phyloP scores from a whole-genome alignment of 92 coral and sea anemone genomes.

The Metridium senile region DNA sequence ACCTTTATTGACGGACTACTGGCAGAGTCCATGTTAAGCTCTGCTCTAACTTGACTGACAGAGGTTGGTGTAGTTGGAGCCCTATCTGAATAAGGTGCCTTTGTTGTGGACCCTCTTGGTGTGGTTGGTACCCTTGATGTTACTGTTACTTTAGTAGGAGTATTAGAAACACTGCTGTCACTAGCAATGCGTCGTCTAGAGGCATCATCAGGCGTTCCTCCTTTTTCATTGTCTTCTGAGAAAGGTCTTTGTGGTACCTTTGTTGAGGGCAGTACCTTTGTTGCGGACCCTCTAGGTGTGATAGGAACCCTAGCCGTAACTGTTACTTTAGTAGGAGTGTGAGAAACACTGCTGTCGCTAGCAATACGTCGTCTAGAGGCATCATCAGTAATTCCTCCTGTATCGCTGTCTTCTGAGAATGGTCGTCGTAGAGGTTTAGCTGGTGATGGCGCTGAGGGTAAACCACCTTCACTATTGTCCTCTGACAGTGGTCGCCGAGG shows the following conservation, averaged over 20 bases:
- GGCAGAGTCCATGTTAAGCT: conserved; percentile 36
- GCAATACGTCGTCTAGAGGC: conserved; percentile 38
- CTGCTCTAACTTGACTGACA: conserved; percentile 19
- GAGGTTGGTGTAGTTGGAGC: conserved; percentile 13
- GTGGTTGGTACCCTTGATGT: conserved; percentile 21
- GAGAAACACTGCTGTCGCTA: conserved; percentile 52
- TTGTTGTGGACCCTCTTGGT: conserved; percentile 7
- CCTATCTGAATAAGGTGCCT: conserved; percentile 5
- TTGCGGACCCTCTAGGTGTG: conserved; percentile 10
- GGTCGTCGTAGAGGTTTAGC: conserved; percentile 45
- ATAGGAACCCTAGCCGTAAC: conserved; percentile 8
- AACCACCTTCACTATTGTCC: conserved; percentile 44
- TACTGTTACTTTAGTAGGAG: conserved; percentile 14
- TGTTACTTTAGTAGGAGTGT: conserved; percentile 17
- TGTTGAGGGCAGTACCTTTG: conserved; percentile 7
- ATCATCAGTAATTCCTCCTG: conserved; percentile 36
- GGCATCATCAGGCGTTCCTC: conserved; percentile 34
- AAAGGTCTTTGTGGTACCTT: conserved; percentile 72
- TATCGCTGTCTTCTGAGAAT: conserved; percentile 69
- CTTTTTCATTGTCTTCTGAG: conserved; percentile 63
- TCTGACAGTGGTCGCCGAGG: conserved; percentile 78
- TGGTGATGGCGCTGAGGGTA: conserved; percentile 6
- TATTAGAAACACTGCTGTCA: conserved; percentile 42
- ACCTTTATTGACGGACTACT: conserved; percentile 90
- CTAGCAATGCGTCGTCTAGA: conserved; percentile 50